phyloP scores from a whole-genome alignment of 2,888 invertebrate species.

The Beris morrisii region DNA sequence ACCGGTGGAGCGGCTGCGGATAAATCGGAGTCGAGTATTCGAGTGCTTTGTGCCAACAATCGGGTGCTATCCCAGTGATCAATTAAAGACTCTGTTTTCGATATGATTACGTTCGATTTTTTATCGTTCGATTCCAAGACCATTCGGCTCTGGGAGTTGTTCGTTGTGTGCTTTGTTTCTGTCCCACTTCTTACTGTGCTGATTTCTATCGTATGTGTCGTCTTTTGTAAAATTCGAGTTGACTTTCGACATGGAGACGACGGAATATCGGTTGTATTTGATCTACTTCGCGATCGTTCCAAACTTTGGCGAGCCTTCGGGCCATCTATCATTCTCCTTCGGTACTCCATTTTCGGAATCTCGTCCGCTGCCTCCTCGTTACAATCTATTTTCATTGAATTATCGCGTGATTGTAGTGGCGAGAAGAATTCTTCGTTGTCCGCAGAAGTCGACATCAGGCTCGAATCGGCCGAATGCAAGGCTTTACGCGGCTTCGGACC shows the following conservation, averaged over 20 bases:
- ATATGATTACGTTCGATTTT: neutral
- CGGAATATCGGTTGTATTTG: conserved; percentile 36
- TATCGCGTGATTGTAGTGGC: conserved; percentile 14
- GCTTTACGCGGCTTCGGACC: conserved; percentile 34
- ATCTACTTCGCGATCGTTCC: conserved; percentile 29
- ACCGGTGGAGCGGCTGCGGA: neutral
- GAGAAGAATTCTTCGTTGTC: conserved; percentile 34
- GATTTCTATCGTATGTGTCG: neutral
- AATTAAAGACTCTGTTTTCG: neutral
- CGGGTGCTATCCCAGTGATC: neutral
- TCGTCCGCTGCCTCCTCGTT: conserved; percentile 9
- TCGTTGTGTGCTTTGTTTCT: conserved; percentile 8
- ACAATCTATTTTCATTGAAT: conserved; percentile 6
- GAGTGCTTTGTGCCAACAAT: conserved; percentile 14
- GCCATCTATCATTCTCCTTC: conserved; percentile 4
- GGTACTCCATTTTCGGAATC: neutral
- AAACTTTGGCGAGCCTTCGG: conserved; percentile 30
- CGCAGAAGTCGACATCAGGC: conserved; percentile 18
- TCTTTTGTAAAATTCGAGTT: conserved; percentile 7
- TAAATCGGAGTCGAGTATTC: neutral
- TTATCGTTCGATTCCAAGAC: conserved; percentile 33
- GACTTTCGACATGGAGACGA: conserved; percentile 33
- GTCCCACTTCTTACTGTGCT: neutral
- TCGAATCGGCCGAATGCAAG: conserved; percentile 19
- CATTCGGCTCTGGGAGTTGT: conserved; percentile 33